Conservation (phyloP, 2,113 vertebrate genomes). For the Tachycineta bicolor region DNA sequence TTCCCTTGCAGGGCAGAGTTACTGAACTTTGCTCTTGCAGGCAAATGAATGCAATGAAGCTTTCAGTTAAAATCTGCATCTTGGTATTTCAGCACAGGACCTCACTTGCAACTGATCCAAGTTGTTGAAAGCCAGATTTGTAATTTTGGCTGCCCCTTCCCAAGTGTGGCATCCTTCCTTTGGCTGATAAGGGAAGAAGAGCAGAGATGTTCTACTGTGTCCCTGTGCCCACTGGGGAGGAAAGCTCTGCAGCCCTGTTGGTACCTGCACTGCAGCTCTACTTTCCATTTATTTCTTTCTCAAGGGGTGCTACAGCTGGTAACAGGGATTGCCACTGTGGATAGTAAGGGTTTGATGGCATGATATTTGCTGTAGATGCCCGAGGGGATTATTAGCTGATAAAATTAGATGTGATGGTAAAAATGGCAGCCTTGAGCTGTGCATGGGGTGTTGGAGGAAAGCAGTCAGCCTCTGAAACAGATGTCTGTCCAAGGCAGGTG, state of each 20-base stretch:
- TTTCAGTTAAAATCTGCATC: neutral
- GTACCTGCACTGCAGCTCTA: neutral
- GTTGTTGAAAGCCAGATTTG: neutral
- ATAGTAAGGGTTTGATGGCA: neutral
- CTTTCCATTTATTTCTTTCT: neutral
- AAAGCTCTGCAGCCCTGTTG: neutral
- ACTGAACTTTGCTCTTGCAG: conserved; percentile 19
- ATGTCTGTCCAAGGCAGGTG: conserved; percentile 51
- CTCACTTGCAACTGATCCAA: neutral
- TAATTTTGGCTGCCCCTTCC: neutral
- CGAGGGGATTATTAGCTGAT: neutral
- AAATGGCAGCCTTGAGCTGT: conserved; percentile 1
- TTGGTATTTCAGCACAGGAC: neutral
- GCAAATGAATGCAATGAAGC: neutral
- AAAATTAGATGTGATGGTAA: conserved; percentile 16
- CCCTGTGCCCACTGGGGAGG: neutral
- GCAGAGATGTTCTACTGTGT: neutral
- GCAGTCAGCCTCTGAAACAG: conserved; percentile 15
- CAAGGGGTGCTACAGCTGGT: neutral
- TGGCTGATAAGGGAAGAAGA: neutral
- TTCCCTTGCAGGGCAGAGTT: conserved; percentile 34
- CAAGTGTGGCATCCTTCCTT: neutral
- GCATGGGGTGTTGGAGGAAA: neutral
- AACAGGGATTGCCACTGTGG: neutral
- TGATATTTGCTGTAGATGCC: neutral